A percentile compares a stretch with the other conserved stretches of the same genome.
These are phyloP conservation scores for Microtus richardsoni DNA, from an alignment of 2,113 vertebrate genomes.

Conservation along the genomic window DNA sequence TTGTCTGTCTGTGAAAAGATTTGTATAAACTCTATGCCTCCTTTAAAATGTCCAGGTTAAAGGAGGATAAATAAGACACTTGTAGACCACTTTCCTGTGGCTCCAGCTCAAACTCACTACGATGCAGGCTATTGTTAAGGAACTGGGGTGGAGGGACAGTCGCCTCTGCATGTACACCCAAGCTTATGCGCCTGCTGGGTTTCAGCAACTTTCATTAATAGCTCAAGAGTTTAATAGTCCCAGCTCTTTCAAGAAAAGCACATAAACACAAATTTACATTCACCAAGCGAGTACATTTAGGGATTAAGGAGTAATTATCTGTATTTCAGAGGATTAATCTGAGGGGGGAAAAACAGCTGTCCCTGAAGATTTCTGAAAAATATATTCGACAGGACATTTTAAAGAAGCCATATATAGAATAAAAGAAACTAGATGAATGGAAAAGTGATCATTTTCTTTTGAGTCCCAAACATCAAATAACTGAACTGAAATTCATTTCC, in stretches of 20 bases:
- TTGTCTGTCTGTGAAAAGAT: neutral
- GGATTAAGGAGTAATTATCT: neutral
- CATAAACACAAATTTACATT: conserved; percentile 15
- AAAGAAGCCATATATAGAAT: neutral
- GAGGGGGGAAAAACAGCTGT: conserved; percentile 1
- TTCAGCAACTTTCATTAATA: neutral
- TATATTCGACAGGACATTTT: neutral
- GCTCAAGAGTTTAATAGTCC: neutral
- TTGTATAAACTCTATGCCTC: neutral
- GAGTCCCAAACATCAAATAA: conserved; percentile 26
- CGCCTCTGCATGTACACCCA: rapidly evolving
- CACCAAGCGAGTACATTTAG: conserved; percentile 32
- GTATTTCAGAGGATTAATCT: conserved; percentile 18
- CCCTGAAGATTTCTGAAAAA: neutral
- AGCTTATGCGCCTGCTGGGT: neutral
- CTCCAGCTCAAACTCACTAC: neutral
- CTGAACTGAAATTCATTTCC: neutral
- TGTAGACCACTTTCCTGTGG: neutral
- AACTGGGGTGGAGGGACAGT: neutral
- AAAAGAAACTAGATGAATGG: neutral
- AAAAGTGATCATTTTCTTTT: conserved; percentile 29
- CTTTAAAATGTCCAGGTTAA: neutral
- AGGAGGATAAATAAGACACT: neutral
- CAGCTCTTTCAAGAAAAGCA: conserved; percentile 36
- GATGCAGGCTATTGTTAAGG: neutral